Evolutionary conservation across 2,888 invertebrate species (phyloP).

Genomic region (Agelastica alni): DNA sequence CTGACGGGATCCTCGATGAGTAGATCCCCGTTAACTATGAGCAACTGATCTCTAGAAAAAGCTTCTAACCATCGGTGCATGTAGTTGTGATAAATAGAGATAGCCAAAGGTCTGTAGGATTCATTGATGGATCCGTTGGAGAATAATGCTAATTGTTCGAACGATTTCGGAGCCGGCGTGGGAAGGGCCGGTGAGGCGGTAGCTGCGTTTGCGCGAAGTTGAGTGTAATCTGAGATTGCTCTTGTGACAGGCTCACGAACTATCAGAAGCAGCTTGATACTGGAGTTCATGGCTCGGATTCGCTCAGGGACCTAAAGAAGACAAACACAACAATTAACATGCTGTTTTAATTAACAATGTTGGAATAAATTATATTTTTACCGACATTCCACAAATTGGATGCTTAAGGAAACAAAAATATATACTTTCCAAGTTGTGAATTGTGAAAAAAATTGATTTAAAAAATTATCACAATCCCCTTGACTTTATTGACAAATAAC

Average conservation of each 20-base stretch:
- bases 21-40: constrained; percentile 93
- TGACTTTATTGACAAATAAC: too few species aligned
- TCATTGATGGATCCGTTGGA: constrained; percentile 84
- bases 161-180: constrained; percentile 60
- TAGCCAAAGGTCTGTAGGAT: constrained; percentile 80
- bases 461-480: too few species aligned
- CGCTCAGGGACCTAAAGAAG: constrained; percentile 81
- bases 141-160: constrained; percentile 80
- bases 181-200: constrained; percentile 67
- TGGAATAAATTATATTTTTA: too few species aligned
- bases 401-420: too few species aligned
- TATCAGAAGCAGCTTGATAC: constrained; percentile 88
- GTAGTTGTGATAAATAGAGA: constrained; percentile 90
- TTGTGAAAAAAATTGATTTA: too few species aligned
- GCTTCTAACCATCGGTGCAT: constrained; percentile 89
- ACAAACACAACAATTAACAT: too few species aligned
- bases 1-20: constrained; percentile 89
- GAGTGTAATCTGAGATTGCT: constrained; percentile 96
- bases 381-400: too few species aligned
- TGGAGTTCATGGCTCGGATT: constrained; percentile 91
- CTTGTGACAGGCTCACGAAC: constrained; percentile 95
- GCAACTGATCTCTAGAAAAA: constrained; percentile 88
- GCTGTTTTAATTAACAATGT: too few species aligned
- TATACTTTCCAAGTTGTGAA: too few species aligned
- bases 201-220: constrained; percentile 82